Conservation (phyloP, 2,888 invertebrate genomes). For the Dryocosmus kuriphilus region DNA sequence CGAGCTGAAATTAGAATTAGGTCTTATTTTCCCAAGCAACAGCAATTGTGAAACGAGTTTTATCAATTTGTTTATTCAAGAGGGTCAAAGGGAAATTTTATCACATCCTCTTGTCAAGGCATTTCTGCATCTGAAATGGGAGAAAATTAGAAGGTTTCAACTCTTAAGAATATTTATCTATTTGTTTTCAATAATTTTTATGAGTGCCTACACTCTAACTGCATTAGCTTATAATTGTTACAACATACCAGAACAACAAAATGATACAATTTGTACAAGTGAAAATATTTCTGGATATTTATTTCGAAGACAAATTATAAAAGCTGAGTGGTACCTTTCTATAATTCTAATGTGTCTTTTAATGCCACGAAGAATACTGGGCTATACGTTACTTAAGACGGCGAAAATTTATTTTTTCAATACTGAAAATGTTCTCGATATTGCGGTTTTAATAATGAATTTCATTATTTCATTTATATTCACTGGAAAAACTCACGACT, state of each 20-base stretch:
- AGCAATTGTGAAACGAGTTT: constrained; percentile 76
- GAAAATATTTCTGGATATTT: constrained; percentile 68
- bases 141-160: constrained; percentile 78
- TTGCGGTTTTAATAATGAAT: constrained; percentile 71
- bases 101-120: constrained; percentile 79
- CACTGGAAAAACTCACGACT: constrained; percentile 72
- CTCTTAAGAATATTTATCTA: constrained; percentile 72
- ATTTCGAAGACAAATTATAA: constrained; percentile 68
- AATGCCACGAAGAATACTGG: constrained; percentile 74
- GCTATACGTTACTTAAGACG: constrained; percentile 72
- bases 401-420: constrained; percentile 74
- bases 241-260: constrained; percentile 65
- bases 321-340: constrained; percentile 73
- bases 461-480: constrained; percentile 74
- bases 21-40: constrained; percentile 73
- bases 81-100: constrained; percentile 76
- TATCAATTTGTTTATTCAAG: constrained; percentile 77
- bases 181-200: constrained; percentile 72
- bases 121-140: constrained; percentile 78
- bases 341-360: constrained; percentile 71
- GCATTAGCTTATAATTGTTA: constrained; percentile 74
- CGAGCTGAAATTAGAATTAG: constrained; percentile 74
- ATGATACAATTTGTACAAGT: constrained; percentile 68
- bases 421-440: constrained; percentile 75
- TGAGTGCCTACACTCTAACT: constrained; percentile 73